Percentiles rank a stretch among this genome's conserved stretches.
Conservation (phyloP, 2,113 vertebrate species). For the Artemisiospiza belli region DNA sequence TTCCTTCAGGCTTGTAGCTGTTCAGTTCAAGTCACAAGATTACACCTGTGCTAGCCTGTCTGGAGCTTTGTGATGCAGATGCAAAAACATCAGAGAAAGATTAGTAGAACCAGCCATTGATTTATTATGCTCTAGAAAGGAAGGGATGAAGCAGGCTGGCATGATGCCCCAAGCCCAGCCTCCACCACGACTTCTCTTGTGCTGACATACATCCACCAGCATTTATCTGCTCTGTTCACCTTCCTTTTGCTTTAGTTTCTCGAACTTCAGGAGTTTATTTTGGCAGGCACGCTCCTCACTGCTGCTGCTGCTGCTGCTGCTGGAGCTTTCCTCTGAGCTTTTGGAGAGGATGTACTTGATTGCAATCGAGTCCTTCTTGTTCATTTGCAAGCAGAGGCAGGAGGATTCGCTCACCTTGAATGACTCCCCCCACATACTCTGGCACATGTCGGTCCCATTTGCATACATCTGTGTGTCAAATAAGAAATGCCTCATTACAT, state of each 20-base stretch:
- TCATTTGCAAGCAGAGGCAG: slow-evolving; percentile 75
- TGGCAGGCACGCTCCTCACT: slow-evolving; percentile 41
- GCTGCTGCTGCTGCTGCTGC: slow-evolving; percentile 35
- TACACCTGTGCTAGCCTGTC: slow-evolving; percentile 35
- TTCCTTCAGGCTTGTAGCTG: slow-evolving; percentile 1
- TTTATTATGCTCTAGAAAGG: slow-evolving; percentile 35
- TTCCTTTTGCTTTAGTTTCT: background rate
- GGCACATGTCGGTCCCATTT: slow-evolving; percentile 71
- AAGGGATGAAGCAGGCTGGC: background rate
- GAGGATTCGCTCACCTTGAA: slow-evolving; percentile 62
- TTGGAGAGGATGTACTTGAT: slow-evolving; percentile 25
- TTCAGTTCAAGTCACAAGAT: slow-evolving; percentile 7
- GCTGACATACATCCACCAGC: background rate
- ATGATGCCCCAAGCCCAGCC: background rate
- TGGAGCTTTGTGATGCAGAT: slow-evolving; percentile 30
- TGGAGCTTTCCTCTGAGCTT: slow-evolving; percentile 60
- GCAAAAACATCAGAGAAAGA: slow-evolving; percentile 34
- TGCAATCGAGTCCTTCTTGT: slow-evolving; percentile 46
- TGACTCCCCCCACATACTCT: slow-evolving; percentile 71
- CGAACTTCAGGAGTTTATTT: slow-evolving; percentile 7
- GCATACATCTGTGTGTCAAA: slow-evolving; percentile 61
- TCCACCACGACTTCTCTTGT: background rate
- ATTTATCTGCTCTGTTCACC: slow-evolving; percentile 2
- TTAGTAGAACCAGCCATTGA: slow-evolving; percentile 16
- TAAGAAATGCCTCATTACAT: background rate